A percentile compares a stretch with the other conserved stretches of the same genome.
These are phyloP conservation scores for Fopius arisanus DNA, from an alignment of 1,140 invertebrate genomes.

Conservation along the genomic window DNA sequence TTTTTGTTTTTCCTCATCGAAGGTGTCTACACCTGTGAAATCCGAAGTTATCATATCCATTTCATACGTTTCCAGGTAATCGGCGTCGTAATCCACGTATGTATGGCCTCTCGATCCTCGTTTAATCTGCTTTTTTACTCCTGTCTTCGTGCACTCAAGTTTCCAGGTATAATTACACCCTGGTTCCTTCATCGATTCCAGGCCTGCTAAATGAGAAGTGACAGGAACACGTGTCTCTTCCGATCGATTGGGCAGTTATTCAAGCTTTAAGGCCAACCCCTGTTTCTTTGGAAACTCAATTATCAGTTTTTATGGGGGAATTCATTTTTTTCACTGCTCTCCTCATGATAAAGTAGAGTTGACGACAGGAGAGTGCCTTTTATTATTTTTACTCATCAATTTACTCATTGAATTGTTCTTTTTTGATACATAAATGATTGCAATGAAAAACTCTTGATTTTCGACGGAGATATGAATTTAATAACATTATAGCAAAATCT, in stretches of 20 bases:
- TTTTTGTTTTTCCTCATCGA: not conserved
- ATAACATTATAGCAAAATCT: too few species aligned
- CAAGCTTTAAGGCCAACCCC: conserved; percentile 46
- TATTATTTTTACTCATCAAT: too few species aligned
- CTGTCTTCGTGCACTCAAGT: conserved; percentile 29
- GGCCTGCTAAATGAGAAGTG: conserved; percentile 48
- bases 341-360: too few species aligned
- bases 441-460: too few species aligned
- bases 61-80: conserved; percentile 1
- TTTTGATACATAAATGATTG: too few species aligned
- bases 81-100: not conserved
- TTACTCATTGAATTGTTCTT: too few species aligned
- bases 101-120: conserved; percentile 15
- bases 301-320: too few species aligned
- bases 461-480: too few species aligned
- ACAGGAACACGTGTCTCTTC: conserved; percentile 59
- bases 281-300: not conserved
- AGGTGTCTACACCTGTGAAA: not conserved
- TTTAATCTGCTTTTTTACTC: conserved; percentile 22
- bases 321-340: too few species aligned
- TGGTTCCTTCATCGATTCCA: conserved; percentile 16
- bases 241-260: conserved; percentile 48
- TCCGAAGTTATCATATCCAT: not conserved
- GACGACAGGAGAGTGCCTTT: too few species aligned
- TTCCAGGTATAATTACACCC: conserved; percentile 46